Evolutionary conservation across 2,888 invertebrate genomes (phyloP), one percentile per base, ranked within the genome.

Genomic region (Hylaea fasciaria): DNA sequence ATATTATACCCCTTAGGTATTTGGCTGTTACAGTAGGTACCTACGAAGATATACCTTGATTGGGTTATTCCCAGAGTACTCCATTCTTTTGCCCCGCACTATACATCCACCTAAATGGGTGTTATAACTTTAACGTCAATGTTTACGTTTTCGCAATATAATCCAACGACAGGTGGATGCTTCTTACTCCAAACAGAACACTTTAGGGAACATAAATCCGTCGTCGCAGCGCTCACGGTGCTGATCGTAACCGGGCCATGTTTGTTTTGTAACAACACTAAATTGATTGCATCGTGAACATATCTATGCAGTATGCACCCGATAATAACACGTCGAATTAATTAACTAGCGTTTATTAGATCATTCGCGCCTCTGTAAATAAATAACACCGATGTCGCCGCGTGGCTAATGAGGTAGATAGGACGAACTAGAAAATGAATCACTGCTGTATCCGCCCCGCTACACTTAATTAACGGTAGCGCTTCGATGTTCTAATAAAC

Each of bases 381-480:
- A 68, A 64, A 32, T 32, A 32, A 64, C 64, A 67, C 59, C 22
- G 3, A 22, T 5, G 22, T 22, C 11, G 57, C 63, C 54, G 54
- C 56, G 17, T 39, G 44, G 55, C 63, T 68, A 68, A 70, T 64
- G 66, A 66, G 70, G 62, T 66, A 64, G 64, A 65, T 66, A 74
- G 73, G 74, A 76, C 69, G 64, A 68, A 69, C 65, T 51, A 22
- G 46, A 44, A 59, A 67, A 72, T 69, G 55, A 57, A 68, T 70
- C 62, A 65, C 67, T 66, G 66, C 63, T 64, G 82, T 87, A 85
- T 87, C 84, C 85, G 82, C 83, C 77, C 83, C 84, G 85, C 78
- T 83, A 77, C 91, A 83, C 88, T 73, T 91, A 87, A 91, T 91
- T 91, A 91, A 81, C 82, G 73, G 72, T 67, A 70, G 73, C 71